These are phyloP conservation scores for Montipora efflorescens DNA, from an alignment of 64 coral and sea anemone species.

Conservation along the genomic window DNA sequence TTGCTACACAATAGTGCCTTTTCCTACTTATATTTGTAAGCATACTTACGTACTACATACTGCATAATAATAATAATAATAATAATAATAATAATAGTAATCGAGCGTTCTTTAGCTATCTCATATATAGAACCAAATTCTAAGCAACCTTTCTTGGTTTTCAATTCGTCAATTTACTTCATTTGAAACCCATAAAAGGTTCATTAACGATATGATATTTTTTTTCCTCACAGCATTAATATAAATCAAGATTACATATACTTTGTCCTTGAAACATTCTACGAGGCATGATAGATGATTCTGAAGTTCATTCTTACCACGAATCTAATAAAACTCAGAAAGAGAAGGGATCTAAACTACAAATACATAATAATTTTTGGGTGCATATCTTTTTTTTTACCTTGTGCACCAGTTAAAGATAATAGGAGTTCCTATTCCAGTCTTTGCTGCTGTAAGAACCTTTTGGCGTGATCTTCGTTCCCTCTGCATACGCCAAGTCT, in stretches of 20 bases:
- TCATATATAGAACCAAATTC: no score
- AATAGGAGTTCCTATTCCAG: conserved; percentile 22
- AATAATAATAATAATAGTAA: no score
- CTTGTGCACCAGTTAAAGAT: conserved; percentile 1
- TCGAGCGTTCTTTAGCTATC: no score
- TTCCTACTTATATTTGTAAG: no score
- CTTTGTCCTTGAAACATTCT: not conserved
- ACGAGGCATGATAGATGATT: not conserved
- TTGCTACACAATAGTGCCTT: no score
- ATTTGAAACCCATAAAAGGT: not conserved
- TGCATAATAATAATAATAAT: no score
- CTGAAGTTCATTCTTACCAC: not conserved
- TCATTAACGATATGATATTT: not conserved
- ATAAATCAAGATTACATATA: not conserved
- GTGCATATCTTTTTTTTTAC: not conserved
- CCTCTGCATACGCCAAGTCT: conserved; percentile 23
- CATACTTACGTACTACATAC: no score
- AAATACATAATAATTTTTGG: not conserved
- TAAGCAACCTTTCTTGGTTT: no score
- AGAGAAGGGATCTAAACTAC: not conserved
- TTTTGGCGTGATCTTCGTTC: not conserved
- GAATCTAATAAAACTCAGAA: not conserved
- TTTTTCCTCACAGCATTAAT: not conserved
- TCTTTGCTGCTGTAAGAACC: not conserved
- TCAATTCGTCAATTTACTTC: not conserved